Base-by-base conservation (phyloP, 2,797 vertebrate genomes). In the Apogon talboti region DNA sequence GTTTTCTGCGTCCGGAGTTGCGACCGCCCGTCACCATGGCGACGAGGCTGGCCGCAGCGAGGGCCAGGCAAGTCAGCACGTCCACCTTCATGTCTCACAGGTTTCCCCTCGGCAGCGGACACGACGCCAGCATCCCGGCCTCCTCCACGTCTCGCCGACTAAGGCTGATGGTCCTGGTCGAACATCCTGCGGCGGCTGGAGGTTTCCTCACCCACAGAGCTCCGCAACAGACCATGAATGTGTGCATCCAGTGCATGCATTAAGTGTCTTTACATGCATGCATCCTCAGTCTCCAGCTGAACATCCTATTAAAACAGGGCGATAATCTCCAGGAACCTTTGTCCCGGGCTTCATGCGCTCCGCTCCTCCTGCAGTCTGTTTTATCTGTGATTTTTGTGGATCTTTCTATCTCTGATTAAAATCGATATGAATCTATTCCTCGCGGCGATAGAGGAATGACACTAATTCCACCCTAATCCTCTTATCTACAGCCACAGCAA, bases 401-500 rank as follows among this genome's bases (percentile, higher is more conserved):
- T 85, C 72, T 78, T 57, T 81, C 82, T 78, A 69, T 80, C 74
- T 65, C 89, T 91, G 92, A 94, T 92, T 91, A 92, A 94, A 94
- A 91, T 92, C 91, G 78, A 92, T 92, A 92, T 90, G 84, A 94
- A 91, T 92, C 84, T 81, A 90, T 92, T 91, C 80, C 86, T 88
- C 87, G 8, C 35, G 58, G 84, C 85, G 71, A 91, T 86, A 84
- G 87, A 93, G 90, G 92, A 94, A 92, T 91, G 89, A 90, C 92
- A 92, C 92, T 93, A 93, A 95, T 94, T 93, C 93, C 91, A 77
- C 79, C 28, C 48, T 93, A 95, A 95, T 94, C 94, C 93, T 94
- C 93, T 95, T 94, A 95, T 91, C 87, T 66, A 60, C 67, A 58
- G 83, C 88, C 88, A 74, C 76, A 78, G 87, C 87, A 92, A 93